phyloP scores from a whole-genome alignment of 2,888 invertebrate species.

The Tachina lurida region DNA sequence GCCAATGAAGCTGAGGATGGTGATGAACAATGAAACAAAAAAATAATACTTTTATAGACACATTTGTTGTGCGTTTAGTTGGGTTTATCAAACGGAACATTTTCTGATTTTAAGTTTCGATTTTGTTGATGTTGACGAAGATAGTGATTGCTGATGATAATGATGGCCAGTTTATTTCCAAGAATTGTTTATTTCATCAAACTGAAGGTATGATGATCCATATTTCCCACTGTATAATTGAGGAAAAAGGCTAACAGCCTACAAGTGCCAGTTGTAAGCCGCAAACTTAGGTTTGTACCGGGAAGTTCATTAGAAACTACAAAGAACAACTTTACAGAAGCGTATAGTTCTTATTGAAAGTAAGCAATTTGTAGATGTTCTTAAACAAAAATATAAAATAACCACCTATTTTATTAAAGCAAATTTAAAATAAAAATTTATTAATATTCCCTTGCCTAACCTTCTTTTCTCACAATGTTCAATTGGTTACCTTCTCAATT shows the following conservation, averaged over 20 bases:
- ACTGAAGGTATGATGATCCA: slow-evolving; percentile 81
- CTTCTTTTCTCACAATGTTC: neutral
- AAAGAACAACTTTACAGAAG: slow-evolving; percentile 14
- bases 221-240: slow-evolving; percentile 73
- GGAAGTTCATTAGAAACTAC: slow-evolving; percentile 52
- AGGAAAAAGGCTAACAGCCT: slow-evolving; percentile 43
- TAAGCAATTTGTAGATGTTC: too few species aligned
- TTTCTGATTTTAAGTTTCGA: slow-evolving; percentile 55
- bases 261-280: slow-evolving; percentile 30
- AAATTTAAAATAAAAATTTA: neutral
- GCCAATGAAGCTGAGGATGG: slow-evolving; percentile 3
- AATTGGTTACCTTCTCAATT: neutral
- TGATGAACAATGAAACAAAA: slow-evolving; percentile 17
- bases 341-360: neutral
- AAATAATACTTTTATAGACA: slow-evolving; percentile 28
- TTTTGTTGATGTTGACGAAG: slow-evolving; percentile 42
- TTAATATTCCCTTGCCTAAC: neutral
- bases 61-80: slow-evolving; percentile 50
- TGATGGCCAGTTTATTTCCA: slow-evolving; percentile 74
- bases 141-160: slow-evolving; percentile 45
- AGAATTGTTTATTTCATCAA: slow-evolving; percentile 80
- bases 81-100: slow-evolving; percentile 47
- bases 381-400: neutral
- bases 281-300: neutral
- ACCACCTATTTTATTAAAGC: neutral